A percentile compares a stretch with the other conserved stretches of the same genome.
Evolutionary conservation across 2,888 invertebrate species (phyloP).

Genomic region (Eupithecia inturbata): DNA sequence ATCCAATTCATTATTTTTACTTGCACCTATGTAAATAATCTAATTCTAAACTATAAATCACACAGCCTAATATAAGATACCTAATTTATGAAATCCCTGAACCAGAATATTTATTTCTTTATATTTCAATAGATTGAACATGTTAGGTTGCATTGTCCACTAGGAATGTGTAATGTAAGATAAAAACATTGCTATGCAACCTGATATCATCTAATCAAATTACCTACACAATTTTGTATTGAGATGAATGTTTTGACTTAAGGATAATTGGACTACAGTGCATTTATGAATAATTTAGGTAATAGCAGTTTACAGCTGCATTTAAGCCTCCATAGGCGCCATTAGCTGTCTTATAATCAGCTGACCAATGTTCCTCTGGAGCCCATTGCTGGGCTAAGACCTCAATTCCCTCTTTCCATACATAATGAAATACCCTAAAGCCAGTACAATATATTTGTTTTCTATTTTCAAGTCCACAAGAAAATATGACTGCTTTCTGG

Average conservation of each 20-base stretch:
- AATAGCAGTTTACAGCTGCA: no score
- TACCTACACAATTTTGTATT: background rate
- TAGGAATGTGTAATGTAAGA: slow-evolving; percentile 2
- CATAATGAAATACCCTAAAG: background rate
- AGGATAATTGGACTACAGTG: background rate
- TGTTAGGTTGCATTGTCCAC: background rate
- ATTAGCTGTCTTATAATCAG: no score
- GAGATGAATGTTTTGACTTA: background rate
- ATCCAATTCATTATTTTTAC: background rate
- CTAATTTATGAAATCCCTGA: background rate
- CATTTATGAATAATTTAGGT: no score
- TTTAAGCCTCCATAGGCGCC: no score
- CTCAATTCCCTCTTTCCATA: background rate
- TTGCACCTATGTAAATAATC: background rate
- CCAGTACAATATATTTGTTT: background rate
- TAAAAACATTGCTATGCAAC: background rate
- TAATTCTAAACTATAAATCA: background rate
- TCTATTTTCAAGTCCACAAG: background rate
- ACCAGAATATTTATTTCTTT: background rate
- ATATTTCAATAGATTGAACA: background rate
- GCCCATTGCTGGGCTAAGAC: no score
- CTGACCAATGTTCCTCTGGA: no score
- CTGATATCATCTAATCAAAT: slow-evolving; percentile 9
- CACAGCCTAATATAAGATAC: no score
- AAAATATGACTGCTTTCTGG: background rate